phyloP scores from a whole-genome alignment of 2,888 invertebrate species.

The Melieria omissa region DNA sequence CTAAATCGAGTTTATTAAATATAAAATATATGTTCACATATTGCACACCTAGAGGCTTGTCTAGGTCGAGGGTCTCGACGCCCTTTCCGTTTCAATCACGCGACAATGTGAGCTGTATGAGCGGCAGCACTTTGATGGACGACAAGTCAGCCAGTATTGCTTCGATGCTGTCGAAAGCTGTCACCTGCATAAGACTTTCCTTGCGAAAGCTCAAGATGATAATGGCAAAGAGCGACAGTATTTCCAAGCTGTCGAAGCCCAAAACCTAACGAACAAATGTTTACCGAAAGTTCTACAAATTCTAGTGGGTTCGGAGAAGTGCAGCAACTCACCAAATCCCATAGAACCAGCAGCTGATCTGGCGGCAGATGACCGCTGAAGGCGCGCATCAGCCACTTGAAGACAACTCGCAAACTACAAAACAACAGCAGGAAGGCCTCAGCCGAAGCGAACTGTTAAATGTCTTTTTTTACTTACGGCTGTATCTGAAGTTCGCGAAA shows the following conservation, averaged over 20 bases:
- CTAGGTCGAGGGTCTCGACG: not conserved
- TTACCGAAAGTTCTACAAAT: not conserved
- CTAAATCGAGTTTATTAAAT: no score
- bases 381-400: conserved; percentile 96
- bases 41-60: no score
- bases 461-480: conserved; percentile 78
- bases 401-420: conserved; percentile 84
- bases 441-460: not conserved
- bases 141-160: conserved; percentile 89
- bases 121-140: conserved; percentile 85
- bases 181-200: conserved; percentile 82
- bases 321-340: conserved; percentile 77
- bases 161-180: conserved; percentile 83
- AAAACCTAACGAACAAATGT: conserved; percentile 69
- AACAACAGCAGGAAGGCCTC: not conserved
- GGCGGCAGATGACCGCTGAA: conserved; percentile 95
- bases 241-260: conserved; percentile 91
- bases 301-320: not conserved
- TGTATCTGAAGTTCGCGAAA: conserved; percentile 88
- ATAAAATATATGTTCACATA: no score
- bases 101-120: conserved; percentile 83
- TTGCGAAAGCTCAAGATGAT: conserved; percentile 87
- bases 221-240: conserved; percentile 86
- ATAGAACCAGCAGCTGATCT: conserved; percentile 89
- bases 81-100: conserved; percentile 68